Base-by-base conservation (phyloP, 2,113 vertebrate species). In the Machaerirhynchus nigripectus region DNA sequence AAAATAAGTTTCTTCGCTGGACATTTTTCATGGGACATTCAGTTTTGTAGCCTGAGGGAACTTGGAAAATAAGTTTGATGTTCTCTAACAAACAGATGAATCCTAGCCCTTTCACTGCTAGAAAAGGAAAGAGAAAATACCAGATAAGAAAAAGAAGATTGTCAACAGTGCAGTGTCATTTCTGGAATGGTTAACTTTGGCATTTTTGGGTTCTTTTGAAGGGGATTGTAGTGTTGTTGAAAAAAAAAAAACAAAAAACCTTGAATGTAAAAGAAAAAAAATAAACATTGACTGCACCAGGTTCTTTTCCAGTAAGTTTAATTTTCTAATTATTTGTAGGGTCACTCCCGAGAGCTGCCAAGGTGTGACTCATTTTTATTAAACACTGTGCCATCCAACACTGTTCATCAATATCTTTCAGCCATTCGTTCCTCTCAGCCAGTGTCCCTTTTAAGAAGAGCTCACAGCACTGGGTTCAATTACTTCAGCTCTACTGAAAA, bases 281-380 rank as follows among this genome's bases (percentile, higher is more conserved):
- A 55, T 65, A 86, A 93, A 90, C 94, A 84, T 46, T 56, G 28
- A 93, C 35, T 79, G 49, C 23, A 90, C 26, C 69, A 57, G 26
- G 27, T 84, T 81, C 40, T 70, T 14, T 97, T 96, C 96, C 96
- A 79, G 96, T 94, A 97, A 97, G 69, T 96, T 87, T 90, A 94
- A 96, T 95, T 89, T 93, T 69, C 59, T 96, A 81, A 96, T 97
- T 96, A 94, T 97, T 87, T 94, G 65, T 69, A 60, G 76, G 88
- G 57, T 81, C 73, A 71, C 78, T 95, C 90, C 73, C 0, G 3
- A 93, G 39, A 87, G 40, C 84, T 92, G 96, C 96, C 95, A 97
- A 96, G 86, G 88, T 88, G 88, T 96, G 92, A 97, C 80, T 95
- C 96, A 95, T 84, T 95, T 90, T 87, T 90, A 60, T 94, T 90